Evolutionary conservation across 2,797 vertebrate genomes (phyloP).

Genomic region (Phoeniculus purpureus): DNA sequence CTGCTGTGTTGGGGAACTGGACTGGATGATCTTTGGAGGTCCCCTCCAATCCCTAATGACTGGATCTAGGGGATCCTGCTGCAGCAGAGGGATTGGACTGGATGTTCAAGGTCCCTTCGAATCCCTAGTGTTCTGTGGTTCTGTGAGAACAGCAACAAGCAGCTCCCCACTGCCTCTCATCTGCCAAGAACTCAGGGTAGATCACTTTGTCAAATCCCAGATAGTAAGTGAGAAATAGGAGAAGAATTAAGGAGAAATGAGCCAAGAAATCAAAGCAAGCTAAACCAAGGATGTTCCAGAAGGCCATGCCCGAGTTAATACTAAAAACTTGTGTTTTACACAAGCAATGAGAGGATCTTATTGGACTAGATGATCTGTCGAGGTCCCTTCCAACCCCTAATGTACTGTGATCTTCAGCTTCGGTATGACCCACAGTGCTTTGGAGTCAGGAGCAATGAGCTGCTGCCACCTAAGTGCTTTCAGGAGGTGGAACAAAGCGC

Average conservation of each 20-base stretch:
- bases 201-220: background rate
- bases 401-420: too few relatives aligned
- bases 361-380: background rate
- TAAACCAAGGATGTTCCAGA: background rate
- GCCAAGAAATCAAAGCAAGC: background rate
- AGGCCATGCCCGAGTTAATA: background rate
- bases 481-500: conserved; percentile 41
- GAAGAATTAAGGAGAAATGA: background rate
- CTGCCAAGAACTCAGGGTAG: background rate
- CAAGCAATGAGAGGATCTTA: conserved; percentile 20
- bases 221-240: background rate
- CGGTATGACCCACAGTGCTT: conserved; percentile 10
- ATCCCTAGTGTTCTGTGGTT: too few relatives aligned
- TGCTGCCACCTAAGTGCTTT: conserved; percentile 23
- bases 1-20: too few relatives aligned
- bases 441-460: conserved; percentile 41
- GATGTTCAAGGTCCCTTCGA: too few relatives aligned
- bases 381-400: too few relatives aligned
- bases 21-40: too few relatives aligned
- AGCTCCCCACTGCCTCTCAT: background rate
- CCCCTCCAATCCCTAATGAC: too few relatives aligned
- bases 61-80: too few relatives aligned
- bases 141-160: background rate
- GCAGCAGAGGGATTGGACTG: too few relatives aligned
- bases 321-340: background rate